These are phyloP conservation scores for Alces alces DNA, from an alignment of 2,113 vertebrate species.

Conservation along the genomic window DNA sequence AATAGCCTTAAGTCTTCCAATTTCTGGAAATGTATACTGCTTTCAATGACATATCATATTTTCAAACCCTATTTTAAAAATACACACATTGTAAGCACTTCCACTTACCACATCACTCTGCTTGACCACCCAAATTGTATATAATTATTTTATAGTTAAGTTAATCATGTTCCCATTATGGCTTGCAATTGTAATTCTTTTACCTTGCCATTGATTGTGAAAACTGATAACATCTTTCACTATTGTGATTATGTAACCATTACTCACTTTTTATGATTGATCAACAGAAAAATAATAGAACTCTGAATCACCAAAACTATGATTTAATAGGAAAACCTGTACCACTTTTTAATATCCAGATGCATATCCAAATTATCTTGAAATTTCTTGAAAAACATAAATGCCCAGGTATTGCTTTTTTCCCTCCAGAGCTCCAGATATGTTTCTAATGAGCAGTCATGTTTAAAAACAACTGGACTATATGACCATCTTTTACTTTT, in stretches of 20 bases:
- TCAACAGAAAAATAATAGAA: neutral
- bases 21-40: fast-evolving
- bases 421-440: neutral
- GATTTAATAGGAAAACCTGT: neutral
- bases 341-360: neutral
- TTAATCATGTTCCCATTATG: neutral
- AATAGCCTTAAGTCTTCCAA: neutral
- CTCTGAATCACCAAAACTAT: neutral
- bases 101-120: neutral
- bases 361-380: neutral
- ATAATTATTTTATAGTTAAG: neutral
- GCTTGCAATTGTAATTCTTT: neutral
- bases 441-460: neutral
- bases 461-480: neutral
- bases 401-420: neutral
- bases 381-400: neutral
- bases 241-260: neutral
- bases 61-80: neutral
- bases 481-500: neutral
- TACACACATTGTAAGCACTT: neutral
- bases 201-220: neutral
- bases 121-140: neutral
- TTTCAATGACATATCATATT: neutral
- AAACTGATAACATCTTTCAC: neutral
- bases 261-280: neutral